phyloP scores from a whole-genome alignment of 2,888 invertebrate species.

The Thelaira solivaga region DNA sequence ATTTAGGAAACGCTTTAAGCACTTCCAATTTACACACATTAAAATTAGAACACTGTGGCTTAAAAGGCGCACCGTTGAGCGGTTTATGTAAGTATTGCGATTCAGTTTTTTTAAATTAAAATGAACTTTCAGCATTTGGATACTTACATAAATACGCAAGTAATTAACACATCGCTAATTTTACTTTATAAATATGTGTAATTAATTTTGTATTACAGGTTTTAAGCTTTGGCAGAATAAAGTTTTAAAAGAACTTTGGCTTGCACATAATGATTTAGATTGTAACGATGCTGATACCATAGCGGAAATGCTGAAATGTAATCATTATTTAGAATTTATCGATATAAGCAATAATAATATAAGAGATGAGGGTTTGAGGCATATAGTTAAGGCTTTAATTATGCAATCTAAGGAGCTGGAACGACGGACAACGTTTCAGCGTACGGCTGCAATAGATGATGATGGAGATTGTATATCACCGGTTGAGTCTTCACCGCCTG shows the following conservation, averaged over 20 bases:
- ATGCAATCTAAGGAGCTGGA: constrained; percentile 80
- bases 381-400: constrained; percentile 85
- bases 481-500: constrained; percentile 50
- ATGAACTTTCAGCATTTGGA: no score
- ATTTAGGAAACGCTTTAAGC: constrained; percentile 85
- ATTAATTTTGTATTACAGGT: constrained; percentile 78
- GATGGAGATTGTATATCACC: constrained; percentile 66
- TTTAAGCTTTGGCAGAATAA: constrained; percentile 88
- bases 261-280: constrained; percentile 88
- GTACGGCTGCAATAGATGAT: constrained; percentile 70
- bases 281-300: constrained; percentile 87
- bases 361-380: constrained; percentile 82
- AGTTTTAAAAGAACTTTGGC: constrained; percentile 86
- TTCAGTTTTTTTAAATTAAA: background rate
- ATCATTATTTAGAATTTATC: constrained; percentile 85
- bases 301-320: constrained; percentile 85
- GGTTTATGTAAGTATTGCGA: constrained; percentile 81
- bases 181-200: background rate
- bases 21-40: constrained; percentile 85
- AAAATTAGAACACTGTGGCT: constrained; percentile 86
- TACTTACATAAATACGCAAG: no score
- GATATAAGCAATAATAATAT: constrained; percentile 87
- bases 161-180: background rate
- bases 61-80: constrained; percentile 85
- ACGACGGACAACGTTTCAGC: constrained; percentile 69